phyloP scores from a whole-genome alignment of 2,113 vertebrate genomes.

The Pangasianodon hypophthalmus region DNA sequence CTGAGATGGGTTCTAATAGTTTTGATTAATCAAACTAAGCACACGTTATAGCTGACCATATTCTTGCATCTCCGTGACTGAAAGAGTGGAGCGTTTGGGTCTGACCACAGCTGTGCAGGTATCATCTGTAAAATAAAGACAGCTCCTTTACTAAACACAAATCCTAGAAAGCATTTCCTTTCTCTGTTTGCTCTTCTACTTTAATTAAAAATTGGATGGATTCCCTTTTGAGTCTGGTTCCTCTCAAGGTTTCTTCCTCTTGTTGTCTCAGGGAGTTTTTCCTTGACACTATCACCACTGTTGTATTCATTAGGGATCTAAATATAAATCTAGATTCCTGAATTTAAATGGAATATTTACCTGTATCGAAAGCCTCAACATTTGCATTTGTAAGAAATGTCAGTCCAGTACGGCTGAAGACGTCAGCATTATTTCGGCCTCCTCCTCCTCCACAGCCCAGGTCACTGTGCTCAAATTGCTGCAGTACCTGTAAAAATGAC shows the following conservation, averaged over 20 bases:
- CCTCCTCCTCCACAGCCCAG: slow-evolving; percentile 90
- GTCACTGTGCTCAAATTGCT: slow-evolving; percentile 81
- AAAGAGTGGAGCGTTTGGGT: slow-evolving; percentile 57
- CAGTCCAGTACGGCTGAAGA: slow-evolving; percentile 85
- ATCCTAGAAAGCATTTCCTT: neutral
- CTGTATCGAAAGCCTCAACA: slow-evolving; percentile 58
- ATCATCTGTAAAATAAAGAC: slow-evolving; percentile 53
- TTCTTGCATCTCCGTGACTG: neutral
- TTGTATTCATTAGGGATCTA: neutral
- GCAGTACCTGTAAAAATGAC: slow-evolving; percentile 73
- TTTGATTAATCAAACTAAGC: neutral
- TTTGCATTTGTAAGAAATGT: slow-evolving; percentile 90
- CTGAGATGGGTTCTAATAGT: neutral
- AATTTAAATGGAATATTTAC: slow-evolving; percentile 33
- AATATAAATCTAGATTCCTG: neutral
- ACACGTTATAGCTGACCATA: slow-evolving; percentile 52
- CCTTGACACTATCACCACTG: neutral
- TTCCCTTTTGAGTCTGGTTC: neutral
- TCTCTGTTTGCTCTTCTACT: neutral
- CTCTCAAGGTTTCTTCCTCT: neutral
- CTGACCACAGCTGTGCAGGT: slow-evolving; percentile 63
- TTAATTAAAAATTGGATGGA: neutral
- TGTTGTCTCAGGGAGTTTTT: neutral
- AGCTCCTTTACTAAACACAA: neutral
- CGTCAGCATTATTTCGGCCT: slow-evolving; percentile 79